Evolutionary conservation across 2,888 invertebrate species (phyloP).

Genomic region (Leucophora obtusa): DNA sequence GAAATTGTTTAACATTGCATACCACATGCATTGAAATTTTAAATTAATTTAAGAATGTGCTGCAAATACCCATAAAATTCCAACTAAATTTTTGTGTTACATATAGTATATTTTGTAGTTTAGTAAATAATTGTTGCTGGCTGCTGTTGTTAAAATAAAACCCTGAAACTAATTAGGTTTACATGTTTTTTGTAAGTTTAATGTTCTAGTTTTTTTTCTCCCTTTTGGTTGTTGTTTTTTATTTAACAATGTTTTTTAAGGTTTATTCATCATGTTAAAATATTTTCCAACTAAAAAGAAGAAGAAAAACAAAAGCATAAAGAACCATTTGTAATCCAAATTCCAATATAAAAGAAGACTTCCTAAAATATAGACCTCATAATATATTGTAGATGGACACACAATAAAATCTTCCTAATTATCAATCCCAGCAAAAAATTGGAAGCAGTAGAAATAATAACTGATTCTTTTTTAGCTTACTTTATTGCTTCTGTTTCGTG

Average conservation of each 20-base stretch:
- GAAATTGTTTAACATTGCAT: too few relatives aligned
- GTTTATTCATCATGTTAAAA: constrained; percentile 15
- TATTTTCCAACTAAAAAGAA: neutral
- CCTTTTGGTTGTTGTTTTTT: neutral
- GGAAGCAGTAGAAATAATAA: too few relatives aligned
- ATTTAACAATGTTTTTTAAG: constrained; percentile 7
- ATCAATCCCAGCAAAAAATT: too few relatives aligned
- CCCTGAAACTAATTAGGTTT: constrained; percentile 60
- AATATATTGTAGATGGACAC: neutral
- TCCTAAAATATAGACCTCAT: neutral
- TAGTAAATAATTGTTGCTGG: constrained; percentile 8
- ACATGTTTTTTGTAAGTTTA: constrained; percentile 28
- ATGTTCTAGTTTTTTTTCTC: neutral
- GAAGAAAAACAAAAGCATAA: neutral
- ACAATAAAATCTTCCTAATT: too few relatives aligned
- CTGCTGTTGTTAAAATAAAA: constrained; percentile 10
- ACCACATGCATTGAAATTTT: neutral
- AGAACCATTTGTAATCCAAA: constrained; percentile 22
- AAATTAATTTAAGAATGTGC: too few relatives aligned
- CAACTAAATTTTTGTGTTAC: neutral
- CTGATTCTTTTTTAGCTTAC: too few relatives aligned
- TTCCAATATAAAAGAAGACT: constrained; percentile 16
- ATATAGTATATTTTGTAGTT: constrained; percentile 5
- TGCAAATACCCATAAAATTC: neutral
- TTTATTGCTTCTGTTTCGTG: too few relatives aligned